Percentiles rank a stretch among this genome's conserved stretches.
Evolutionary conservation across 2,797 vertebrate species (phyloP).

Genomic region (Pangasius larnaudii): DNA sequence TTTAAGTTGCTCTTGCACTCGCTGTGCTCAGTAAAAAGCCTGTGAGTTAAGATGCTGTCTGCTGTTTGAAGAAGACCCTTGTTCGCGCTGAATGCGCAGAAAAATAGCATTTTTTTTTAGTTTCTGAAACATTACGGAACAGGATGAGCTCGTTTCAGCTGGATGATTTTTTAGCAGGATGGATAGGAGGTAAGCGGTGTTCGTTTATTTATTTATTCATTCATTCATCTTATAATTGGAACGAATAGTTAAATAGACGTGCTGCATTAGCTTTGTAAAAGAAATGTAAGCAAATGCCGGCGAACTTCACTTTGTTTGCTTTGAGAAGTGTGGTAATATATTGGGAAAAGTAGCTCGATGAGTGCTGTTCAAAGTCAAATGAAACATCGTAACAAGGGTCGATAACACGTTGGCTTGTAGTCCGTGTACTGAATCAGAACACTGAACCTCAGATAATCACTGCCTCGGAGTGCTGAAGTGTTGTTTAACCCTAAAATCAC

Average conservation of each 20-base stretch:
- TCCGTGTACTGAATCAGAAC: not conserved
- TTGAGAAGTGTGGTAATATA: not conserved
- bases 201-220: not conserved
- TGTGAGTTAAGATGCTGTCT: not conserved
- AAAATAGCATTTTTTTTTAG: not conserved
- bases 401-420: not conserved
- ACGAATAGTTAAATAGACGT: not conserved
- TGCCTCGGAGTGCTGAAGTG: not conserved
- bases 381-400: not conserved
- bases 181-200: constrained; percentile 86
- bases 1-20: not conserved
- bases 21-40: not conserved
- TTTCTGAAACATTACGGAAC: not conserved
- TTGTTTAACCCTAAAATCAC: not conserved
- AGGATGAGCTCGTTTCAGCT: constrained; percentile 77
- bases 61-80: not conserved
- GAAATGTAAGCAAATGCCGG: not conserved
- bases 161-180: constrained; percentile 90
- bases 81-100: not conserved
- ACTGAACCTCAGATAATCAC: not conserved
- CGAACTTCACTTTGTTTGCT: not conserved
- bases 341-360: not conserved
- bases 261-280: not conserved
- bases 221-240: not conserved
- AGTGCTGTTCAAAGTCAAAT: constrained; percentile 13